A percentile compares a stretch with the other conserved stretches of the same genome.
These are phyloP conservation scores for Adineta ricciae DNA, from an alignment of 2,888 invertebrate species.

Conservation along the genomic window DNA sequence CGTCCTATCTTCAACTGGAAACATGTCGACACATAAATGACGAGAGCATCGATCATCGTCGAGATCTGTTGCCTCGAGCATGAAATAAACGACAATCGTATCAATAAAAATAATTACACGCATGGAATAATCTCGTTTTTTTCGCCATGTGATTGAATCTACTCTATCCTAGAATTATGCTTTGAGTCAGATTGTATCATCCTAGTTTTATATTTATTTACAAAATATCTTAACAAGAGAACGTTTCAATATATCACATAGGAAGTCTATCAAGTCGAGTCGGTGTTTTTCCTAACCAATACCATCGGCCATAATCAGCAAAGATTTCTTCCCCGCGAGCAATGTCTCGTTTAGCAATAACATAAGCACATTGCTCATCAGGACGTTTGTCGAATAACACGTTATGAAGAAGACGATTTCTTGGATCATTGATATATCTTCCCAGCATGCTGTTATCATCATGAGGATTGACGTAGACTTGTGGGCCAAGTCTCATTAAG, in stretches of 20 bases:
- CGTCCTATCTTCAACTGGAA: not conserved
- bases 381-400: conserved; percentile 6
- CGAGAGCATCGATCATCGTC: not conserved
- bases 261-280: not conserved
- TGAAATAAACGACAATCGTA: not conserved
- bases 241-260: not conserved
- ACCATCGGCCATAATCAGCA: conserved; percentile 16
- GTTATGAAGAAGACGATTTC: not conserved
- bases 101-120: not conserved
- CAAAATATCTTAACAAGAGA: no score
- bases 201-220: no score
- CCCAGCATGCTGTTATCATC: not conserved
- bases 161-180: not conserved
- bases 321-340: conserved; percentile 1
- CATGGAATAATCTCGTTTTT: not conserved
- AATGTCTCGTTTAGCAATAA: conserved; percentile 20
- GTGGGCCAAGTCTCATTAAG: not conserved
- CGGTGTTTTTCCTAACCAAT: not conserved
- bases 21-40: not conserved
- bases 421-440: conserved; percentile 1
- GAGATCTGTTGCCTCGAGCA: not conserved
- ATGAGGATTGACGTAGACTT: not conserved
- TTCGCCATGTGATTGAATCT: no score
- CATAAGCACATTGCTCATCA: conserved; percentile 11
- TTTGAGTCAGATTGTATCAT: no score